Percentiles rank a stretch among this genome's conserved stretches.
phyloP scores from a whole-genome alignment of 2,113 vertebrate genomes.

The Zosterops pallidus region DNA sequence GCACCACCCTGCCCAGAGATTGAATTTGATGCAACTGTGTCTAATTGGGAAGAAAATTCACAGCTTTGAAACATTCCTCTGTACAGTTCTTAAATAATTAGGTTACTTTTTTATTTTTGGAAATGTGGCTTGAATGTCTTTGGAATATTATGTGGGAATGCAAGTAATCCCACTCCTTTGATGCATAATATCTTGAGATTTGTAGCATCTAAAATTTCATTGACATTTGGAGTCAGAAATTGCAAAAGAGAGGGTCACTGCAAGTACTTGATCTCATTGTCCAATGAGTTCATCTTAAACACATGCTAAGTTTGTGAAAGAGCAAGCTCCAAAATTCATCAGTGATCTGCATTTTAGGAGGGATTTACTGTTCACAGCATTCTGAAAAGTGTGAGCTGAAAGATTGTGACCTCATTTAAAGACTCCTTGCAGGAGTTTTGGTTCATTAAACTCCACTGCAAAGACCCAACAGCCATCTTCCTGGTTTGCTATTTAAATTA shows the following conservation, averaged over 20 bases:
- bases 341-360: neutral
- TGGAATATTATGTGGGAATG: neutral
- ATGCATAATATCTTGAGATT: neutral
- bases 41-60: neutral
- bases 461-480: neutral
- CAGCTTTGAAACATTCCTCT: neutral
- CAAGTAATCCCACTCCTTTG: neutral
- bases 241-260: neutral
- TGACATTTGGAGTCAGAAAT: constrained; percentile 4
- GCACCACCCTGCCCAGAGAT: neutral
- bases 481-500: constrained; percentile 14
- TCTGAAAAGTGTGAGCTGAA: constrained; percentile 16
- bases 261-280: neutral
- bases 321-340: neutral
- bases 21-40: neutral
- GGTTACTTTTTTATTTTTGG: constrained; percentile 1
- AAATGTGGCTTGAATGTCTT: neutral
- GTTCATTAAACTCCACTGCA: constrained; percentile 39
- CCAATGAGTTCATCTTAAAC: neutral
- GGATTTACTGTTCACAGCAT: neutral
- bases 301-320: neutral
- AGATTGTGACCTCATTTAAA: constrained; percentile 14
- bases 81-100: neutral
- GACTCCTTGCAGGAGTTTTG: neutral
- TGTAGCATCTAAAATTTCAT: constrained; percentile 4